These are phyloP conservation scores for Myotis daubentonii DNA, from an alignment of 2,797 vertebrate genomes.

Conservation along the genomic window DNA sequence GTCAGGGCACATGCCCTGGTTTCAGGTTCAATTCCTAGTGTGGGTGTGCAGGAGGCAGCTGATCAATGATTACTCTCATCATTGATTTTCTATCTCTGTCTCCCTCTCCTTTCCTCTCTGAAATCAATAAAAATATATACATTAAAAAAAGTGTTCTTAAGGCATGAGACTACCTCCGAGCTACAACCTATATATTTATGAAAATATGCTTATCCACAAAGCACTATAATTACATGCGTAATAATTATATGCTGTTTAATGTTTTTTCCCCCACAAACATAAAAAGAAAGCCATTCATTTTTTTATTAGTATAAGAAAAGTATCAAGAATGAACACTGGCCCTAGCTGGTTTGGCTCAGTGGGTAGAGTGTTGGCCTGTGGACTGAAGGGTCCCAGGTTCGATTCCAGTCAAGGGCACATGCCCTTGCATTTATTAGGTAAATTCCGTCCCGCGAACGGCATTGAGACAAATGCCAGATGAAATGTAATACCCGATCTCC, in stretches of 20 bases:
- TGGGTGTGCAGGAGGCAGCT: too few species aligned
- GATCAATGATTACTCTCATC: too few species aligned
- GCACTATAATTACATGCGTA: neutral
- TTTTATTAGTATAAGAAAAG: neutral
- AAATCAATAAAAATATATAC: too few species aligned
- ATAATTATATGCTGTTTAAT: neutral
- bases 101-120: too few species aligned
- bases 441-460: too few species aligned
- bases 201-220: neutral
- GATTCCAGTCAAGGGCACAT: neutral
- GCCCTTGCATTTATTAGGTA: too few species aligned
- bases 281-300: neutral
- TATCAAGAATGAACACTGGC: constrained; percentile 17
- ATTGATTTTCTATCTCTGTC: too few species aligned
- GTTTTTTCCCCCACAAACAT: neutral
- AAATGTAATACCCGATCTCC: too few species aligned
- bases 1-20: too few species aligned
- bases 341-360: neutral
- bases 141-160: neutral
- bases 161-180: neutral
- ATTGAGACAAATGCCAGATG: too few species aligned
- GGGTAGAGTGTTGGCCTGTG: neutral
- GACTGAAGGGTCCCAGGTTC: neutral
- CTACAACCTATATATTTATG: neutral
- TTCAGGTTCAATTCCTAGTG: too few species aligned